Conservation (phyloP, 2,113 vertebrate genomes). For the Pavo muticus region DNA sequence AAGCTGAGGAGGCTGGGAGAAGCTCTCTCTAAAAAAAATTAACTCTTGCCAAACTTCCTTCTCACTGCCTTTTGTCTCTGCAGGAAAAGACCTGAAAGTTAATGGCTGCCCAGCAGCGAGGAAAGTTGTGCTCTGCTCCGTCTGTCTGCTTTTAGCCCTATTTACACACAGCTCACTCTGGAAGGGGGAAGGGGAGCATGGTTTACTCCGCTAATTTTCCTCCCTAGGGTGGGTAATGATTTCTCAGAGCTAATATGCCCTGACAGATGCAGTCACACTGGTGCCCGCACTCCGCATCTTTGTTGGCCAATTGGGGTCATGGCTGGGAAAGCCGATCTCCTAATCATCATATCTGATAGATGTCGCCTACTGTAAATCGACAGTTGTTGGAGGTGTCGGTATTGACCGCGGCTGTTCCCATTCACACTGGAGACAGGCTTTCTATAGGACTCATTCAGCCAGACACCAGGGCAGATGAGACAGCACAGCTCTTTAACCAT, state of each 20-base stretch:
- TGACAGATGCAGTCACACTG: constrained; percentile 57
- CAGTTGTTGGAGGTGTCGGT: not conserved
- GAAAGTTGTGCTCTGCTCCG: not conserved
- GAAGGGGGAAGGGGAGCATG: not conserved
- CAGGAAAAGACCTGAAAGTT: not conserved
- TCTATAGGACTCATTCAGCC: not conserved
- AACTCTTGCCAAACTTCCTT: not conserved
- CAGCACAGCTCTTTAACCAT: not conserved
- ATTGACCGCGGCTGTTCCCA: not conserved
- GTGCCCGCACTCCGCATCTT: not conserved
- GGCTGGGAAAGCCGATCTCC: constrained; percentile 60
- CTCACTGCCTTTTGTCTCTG: not conserved
- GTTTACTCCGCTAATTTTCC: constrained; percentile 57
- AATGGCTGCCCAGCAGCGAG: not conserved
- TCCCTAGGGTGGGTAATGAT: constrained; percentile 52
- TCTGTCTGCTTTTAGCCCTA: not conserved
- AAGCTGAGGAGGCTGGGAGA: not conserved
- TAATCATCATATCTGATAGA: constrained; percentile 59
- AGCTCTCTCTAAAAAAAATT: not conserved
- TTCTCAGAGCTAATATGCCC: constrained; percentile 40
- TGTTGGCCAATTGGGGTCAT: not conserved
- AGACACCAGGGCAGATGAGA: not conserved
- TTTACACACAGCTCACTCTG: not conserved
- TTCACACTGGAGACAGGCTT: not conserved
- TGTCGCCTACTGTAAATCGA: not conserved